These are phyloP conservation scores for Epicauta chinensis DNA, from an alignment of 1,140 invertebrate genomes.

Conservation along the genomic window DNA sequence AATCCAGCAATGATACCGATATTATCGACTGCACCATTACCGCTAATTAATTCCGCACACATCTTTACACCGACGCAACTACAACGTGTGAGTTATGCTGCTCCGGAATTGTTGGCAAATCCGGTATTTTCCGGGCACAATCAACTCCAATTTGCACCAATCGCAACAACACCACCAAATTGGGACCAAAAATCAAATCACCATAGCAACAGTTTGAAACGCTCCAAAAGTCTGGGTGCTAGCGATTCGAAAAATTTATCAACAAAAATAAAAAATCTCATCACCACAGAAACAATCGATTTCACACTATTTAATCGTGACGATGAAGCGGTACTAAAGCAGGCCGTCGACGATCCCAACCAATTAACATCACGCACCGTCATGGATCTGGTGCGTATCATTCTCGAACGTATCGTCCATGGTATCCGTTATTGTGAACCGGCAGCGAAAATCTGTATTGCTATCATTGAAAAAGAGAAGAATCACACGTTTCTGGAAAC, in stretches of 20 bases:
- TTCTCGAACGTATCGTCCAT: slow-evolving; percentile 71
- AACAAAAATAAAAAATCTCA: slow-evolving; percentile 50
- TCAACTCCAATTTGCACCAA: slow-evolving; percentile 25
- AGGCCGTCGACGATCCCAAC: slow-evolving; percentile 75
- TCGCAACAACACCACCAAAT: background rate
- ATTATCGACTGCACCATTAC: slow-evolving; percentile 30
- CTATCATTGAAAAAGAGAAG: slow-evolving; percentile 78
- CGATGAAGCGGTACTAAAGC: slow-evolving; percentile 63
- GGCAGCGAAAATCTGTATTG: slow-evolving; percentile 73
- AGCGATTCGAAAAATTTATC: slow-evolving; percentile 51
- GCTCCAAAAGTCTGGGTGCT: slow-evolving; percentile 74
- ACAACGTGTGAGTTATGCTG: too few species aligned
- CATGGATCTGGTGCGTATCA: slow-evolving; percentile 77
- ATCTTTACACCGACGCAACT: too few species aligned
- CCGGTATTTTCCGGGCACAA: slow-evolving; percentile 29
- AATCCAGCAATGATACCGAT: slow-evolving; percentile 39
- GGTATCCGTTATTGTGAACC: slow-evolving; percentile 69
- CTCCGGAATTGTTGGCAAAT: slow-evolving; percentile 23
- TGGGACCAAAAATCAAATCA: slow-evolving; percentile 9
- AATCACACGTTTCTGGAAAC: slow-evolving; percentile 84
- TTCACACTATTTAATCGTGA: slow-evolving; percentile 62
- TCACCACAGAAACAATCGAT: slow-evolving; percentile 59
- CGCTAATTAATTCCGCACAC: slow-evolving; percentile 31
- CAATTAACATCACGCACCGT: slow-evolving; percentile 65
- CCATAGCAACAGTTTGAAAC: slow-evolving; percentile 49